Percentiles rank a stretch among this genome's conserved stretches.
Conservation (phyloP, 2,113 vertebrate genomes). For the Dendropsophus ebraccatus region DNA sequence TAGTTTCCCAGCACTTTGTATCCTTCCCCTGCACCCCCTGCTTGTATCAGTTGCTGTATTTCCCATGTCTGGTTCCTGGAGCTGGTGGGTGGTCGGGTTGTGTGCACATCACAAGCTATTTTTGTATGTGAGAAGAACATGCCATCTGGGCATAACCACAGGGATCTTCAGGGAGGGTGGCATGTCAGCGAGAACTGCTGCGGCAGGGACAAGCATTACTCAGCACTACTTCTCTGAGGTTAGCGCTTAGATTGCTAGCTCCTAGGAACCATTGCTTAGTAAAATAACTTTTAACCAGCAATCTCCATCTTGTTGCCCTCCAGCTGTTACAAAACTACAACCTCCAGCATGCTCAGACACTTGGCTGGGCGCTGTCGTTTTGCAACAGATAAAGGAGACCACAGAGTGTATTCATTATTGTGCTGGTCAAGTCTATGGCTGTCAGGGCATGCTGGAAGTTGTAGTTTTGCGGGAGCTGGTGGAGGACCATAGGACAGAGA, state of each 20-base stretch:
- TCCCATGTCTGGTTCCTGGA: background rate
- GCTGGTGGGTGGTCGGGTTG: background rate
- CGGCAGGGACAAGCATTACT: too few species aligned
- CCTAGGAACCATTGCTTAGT: background rate
- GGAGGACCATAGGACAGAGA: too few species aligned
- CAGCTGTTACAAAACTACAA: too few species aligned
- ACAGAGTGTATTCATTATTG: too few species aligned
- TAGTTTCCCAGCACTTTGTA: background rate
- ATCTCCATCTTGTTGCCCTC: too few species aligned
- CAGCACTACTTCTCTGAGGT: background rate
- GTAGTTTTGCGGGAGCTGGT: too few species aligned
- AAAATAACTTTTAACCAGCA: background rate
- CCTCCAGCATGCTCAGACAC: too few species aligned
- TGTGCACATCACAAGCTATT: slow-evolving; percentile 17
- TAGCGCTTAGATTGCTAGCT: background rate
- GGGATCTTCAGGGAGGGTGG: background rate
- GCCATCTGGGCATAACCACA: slow-evolving; percentile 43
- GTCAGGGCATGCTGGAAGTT: too few species aligned
- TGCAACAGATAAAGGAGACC: too few species aligned
- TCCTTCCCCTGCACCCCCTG: background rate
- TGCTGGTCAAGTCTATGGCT: too few species aligned
- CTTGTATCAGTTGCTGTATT: background rate
- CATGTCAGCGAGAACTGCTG: background rate
- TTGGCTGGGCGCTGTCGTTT: too few species aligned
- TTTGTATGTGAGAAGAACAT: slow-evolving; percentile 26